Evolutionary conservation across 1,140 invertebrate species (phyloP).

Genomic region (Macrostomum lignano): DNA sequence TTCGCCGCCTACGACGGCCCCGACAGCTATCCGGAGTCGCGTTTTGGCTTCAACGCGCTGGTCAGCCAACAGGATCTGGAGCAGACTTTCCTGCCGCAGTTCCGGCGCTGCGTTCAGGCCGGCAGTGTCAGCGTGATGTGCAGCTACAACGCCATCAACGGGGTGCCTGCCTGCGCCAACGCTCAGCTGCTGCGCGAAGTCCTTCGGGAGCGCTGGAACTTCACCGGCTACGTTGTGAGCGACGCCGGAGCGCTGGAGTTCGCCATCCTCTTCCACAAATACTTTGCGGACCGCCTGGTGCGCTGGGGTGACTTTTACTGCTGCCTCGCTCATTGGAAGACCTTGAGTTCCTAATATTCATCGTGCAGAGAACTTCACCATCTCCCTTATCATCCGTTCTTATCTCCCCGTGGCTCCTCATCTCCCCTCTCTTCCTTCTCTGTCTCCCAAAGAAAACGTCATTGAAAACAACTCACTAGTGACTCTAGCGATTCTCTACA

Average conservation of each 20-base stretch:
- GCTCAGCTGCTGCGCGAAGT: conserved; percentile 15
- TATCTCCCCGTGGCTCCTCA: too few species aligned
- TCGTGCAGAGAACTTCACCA: conserved; percentile 17
- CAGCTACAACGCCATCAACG: conserved; percentile 13
- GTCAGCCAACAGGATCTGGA: conserved; percentile 8
- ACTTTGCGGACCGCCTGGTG: too few species aligned
- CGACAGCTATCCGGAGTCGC: too few species aligned
- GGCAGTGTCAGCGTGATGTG: conserved; percentile 9
- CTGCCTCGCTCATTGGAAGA: conserved; percentile 15
- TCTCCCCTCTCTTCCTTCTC: too few species aligned
- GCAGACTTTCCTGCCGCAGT: conserved; percentile 9
- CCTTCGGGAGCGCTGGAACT: conserved; percentile 14
- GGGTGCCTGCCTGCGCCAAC: conserved; percentile 18
- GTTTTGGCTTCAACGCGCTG: too few species aligned
- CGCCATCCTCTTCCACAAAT: conserved; percentile 14
- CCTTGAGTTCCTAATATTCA: too few species aligned
- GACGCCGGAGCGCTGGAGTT: conserved; percentile 18
- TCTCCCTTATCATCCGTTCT: too few species aligned
- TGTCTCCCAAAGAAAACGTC: too few species aligned
- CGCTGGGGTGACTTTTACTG: conserved; percentile 12
- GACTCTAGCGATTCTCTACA: too few species aligned
- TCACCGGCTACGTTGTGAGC: conserved; percentile 19
- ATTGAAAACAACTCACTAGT: too few species aligned
- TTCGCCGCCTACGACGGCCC: too few species aligned
- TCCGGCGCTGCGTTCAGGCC: conserved; percentile 8